Evolutionary conservation across 2,888 invertebrate species (phyloP).

Genomic region (Diadromus collaris): DNA sequence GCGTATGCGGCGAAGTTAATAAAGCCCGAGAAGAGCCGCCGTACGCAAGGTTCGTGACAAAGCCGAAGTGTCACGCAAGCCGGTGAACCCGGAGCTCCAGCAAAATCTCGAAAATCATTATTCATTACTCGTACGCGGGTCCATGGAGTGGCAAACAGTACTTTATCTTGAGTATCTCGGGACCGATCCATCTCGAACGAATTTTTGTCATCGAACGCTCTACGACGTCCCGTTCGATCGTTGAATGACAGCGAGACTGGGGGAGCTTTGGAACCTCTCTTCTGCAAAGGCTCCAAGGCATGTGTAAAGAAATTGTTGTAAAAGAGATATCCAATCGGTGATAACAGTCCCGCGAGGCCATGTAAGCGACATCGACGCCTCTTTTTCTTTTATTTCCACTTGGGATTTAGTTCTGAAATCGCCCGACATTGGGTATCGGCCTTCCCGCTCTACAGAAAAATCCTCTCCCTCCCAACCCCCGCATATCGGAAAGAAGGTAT

Average conservation of each 20-base stretch:
- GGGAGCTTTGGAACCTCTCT: background rate
- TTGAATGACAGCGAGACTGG: constrained; percentile 12
- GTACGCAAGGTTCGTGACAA: constrained; percentile 31
- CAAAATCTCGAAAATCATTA: constrained; percentile 18
- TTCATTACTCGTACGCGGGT: background rate
- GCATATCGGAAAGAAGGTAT: constrained; percentile 15
- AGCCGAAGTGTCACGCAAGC: constrained; percentile 33
- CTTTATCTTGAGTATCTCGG: background rate
- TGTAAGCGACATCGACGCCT: constrained; percentile 32
- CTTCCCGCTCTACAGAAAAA: constrained; percentile 6
- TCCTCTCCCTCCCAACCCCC: background rate
- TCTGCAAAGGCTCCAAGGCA: background rate
- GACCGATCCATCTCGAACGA: background rate
- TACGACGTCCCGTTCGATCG: constrained; percentile 15
- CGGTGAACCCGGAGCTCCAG: background rate
- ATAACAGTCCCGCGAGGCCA: constrained; percentile 26
- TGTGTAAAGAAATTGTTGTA: constrained; percentile 31
- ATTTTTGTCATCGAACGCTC: constrained; percentile 8
- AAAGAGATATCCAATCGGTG: constrained; percentile 42
- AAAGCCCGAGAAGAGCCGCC: constrained; percentile 34
- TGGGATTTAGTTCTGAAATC: constrained; percentile 37
- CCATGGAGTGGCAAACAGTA: background rate
- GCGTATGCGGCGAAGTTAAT: constrained; percentile 40
- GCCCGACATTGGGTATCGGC: background rate
- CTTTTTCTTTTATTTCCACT: constrained; percentile 28